Base-by-base conservation (phyloP, 2,888 invertebrate species). In the Pristionchus entomophagus region DNA sequence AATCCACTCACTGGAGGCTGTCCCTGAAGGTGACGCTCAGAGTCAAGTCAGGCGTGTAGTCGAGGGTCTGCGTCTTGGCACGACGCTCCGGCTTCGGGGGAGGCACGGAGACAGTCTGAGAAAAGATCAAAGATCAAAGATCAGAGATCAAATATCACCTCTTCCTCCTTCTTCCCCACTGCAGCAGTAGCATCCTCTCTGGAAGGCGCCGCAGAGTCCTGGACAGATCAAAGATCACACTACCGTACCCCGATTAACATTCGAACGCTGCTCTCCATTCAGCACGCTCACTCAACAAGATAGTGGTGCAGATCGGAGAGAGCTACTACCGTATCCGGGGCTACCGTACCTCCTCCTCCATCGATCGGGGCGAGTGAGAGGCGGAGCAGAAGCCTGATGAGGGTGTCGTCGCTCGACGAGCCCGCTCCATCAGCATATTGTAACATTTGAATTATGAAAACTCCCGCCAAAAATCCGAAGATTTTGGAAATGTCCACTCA, bases 361-460 rank as follows among this genome's bases (percentile, higher is more conserved):
- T 56, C 56, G 56, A 56, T 56, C 56, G 56, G 56, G 56, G 56
- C 56, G 56, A 56, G 22, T 56, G 56, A 5, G 56, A 56, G 56
- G 56, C 56, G 22, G 56, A 45, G 56, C 56, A 56, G 56, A 14
- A 56, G 56, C 56, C 56, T 8, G 56, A 56, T n/a, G 56, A 56
- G 56, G 45, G 45, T n/a, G 49, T 8, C 56, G 56, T 56, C 22
- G n/a, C 14, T 5, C 12, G 4, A 5, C 22, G 22, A 8, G 22
- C 56, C n/a, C 56, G 56, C 56, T 56, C 56, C 56, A 56, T 56
- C 56, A 56, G 56, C 56, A 56, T 56, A 56, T 22, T 56, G 56
- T 56, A 56, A n/a, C 56, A 56, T 56, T 56, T 56, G 56, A 56
- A 56, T 22, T 56, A 14, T 56, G 56, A 8, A 10, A 8, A 22